Base-by-base conservation (phyloP, 2,113 vertebrate genomes). In the Perognathus longimembris region DNA sequence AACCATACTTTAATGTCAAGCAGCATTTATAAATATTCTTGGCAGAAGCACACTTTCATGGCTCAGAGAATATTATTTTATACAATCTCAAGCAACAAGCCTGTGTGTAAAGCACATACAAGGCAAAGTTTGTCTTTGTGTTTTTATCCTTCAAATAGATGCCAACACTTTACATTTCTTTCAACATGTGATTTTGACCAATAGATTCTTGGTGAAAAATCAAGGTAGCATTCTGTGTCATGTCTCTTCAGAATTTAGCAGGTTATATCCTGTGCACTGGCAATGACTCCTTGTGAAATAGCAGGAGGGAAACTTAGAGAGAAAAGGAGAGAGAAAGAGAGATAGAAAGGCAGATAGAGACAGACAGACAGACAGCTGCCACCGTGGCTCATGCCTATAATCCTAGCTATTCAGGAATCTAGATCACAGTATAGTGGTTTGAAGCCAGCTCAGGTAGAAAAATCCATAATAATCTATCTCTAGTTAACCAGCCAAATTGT, bases 1-100 rank as follows among this genome's bases (percentile, higher is more conserved):
- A 71, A 64, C 45, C 67, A 38, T 54, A 63, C 36, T 93, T 90
- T 57, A 90, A 86, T 83, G 70, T 90, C 89, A 92, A 88, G 83
- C 21, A n/a, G 10, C 34, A 30, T 64, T 83, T 91, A 81, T 50
- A 88, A 66, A 92, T 88, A 36, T 87, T 90, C 64, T 69, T 74
- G 57, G 78, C 90, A 92, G 32, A 66, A 40, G 32, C 20, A 8
- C 7, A 22, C 5, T 66, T 67, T 57, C 57, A 14, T 83, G 69
- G 71, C 45, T 86, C 92, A 38, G 34, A 15, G 38, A 38, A 54
- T 76, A 12, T 74, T 75, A 36, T 71, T 61, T 66, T 93, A 34
- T 83, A 15, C 45, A 70, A 12, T 50, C 22, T 82, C 14, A 57
- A 50, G 32, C 61, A 76, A 76, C n/a, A 77, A 79, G 17, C 34